phyloP scores from a whole-genome alignment of 1,140 invertebrate species.

The Protaetia brevitarsis region DNA sequence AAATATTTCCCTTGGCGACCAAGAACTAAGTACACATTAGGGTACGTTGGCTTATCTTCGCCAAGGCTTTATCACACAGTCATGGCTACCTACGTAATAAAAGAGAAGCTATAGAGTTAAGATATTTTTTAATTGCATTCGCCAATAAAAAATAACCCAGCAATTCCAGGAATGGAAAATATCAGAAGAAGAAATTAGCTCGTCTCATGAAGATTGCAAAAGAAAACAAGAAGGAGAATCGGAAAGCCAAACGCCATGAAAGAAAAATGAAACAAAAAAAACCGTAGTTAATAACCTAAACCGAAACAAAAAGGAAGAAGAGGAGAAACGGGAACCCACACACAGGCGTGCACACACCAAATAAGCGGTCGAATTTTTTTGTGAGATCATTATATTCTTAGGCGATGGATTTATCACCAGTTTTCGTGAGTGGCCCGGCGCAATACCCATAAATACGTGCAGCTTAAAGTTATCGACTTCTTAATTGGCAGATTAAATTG shows the following conservation, averaged over 20 bases:
- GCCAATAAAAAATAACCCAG: not conserved
- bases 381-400: conserved; percentile 31
- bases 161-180: not conserved
- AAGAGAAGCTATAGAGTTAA: not conserved
- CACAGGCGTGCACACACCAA: conserved; percentile 15
- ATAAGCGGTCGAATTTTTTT: conserved; percentile 19
- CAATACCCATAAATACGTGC: conserved; percentile 39
- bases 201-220: not conserved
- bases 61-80: not conserved
- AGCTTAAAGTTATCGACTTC: conserved; percentile 38
- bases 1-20: no score
- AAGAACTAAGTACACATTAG: no score
- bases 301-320: no score
- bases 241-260: not conserved
- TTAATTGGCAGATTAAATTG: conserved; percentile 42
- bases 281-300: not conserved
- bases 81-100: not conserved
- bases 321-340: conserved; percentile 29
- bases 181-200: conserved; percentile 15
- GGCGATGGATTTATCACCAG: conserved; percentile 38
- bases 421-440: conserved; percentile 28
- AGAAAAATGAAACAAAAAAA: not conserved
- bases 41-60: not conserved
- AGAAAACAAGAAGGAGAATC: not conserved
- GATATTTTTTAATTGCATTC: not conserved